Evolutionary conservation across 2,797 vertebrate genomes (phyloP).

Genomic region (Argya squamiceps): DNA sequence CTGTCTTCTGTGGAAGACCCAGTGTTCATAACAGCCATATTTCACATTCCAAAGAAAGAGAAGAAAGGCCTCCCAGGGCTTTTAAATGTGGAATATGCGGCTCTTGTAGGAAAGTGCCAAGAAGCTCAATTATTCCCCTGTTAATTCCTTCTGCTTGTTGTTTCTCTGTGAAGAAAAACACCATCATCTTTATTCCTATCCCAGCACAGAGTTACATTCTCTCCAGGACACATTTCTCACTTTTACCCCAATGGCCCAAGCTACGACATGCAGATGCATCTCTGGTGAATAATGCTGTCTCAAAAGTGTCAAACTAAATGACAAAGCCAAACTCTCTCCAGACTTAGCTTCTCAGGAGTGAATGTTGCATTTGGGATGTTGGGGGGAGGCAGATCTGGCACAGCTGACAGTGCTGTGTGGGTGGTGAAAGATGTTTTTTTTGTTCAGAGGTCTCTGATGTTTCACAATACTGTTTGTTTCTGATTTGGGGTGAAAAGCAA

Average conservation of each 20-base stretch:
- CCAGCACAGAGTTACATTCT: background rate
- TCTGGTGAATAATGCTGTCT: background rate
- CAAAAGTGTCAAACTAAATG: background rate
- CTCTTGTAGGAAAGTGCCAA: background rate
- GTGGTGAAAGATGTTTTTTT: background rate
- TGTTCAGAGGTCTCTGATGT: background rate
- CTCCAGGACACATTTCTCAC: background rate
- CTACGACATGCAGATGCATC: background rate
- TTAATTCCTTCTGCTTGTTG: background rate
- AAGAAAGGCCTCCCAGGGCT: background rate
- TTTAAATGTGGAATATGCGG: background rate
- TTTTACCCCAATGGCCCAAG: background rate
- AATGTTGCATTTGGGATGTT: fast-evolving
- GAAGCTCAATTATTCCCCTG: background rate
- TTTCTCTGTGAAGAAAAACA: background rate
- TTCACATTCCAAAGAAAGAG: background rate
- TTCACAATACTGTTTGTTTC: constrained; percentile 19
- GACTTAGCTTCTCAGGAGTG: background rate
- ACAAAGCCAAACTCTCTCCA: background rate
- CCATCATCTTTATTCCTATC: background rate
- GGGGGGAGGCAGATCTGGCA: background rate
- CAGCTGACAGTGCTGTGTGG: background rate
- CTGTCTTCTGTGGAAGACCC: background rate
- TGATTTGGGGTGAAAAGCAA: constrained; percentile 2
- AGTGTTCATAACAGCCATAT: background rate